phyloP scores from a whole-genome alignment of 2,113 vertebrate species.

The Petrocephalus microphthalmus region DNA sequence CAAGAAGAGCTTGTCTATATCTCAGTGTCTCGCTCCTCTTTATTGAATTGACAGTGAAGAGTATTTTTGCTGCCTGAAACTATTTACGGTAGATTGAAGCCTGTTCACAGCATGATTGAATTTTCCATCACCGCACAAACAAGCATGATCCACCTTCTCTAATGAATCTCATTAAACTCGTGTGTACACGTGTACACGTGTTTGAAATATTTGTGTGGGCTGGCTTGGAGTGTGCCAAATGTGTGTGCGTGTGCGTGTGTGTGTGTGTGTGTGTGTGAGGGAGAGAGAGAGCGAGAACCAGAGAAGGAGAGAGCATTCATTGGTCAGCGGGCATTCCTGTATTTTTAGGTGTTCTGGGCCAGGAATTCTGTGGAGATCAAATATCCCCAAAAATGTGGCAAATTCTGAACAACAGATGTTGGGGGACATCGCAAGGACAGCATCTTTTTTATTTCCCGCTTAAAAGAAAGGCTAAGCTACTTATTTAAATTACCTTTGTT shows the following conservation, averaged over 20 bases:
- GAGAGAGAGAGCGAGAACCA: neutral
- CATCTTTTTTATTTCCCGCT: neutral
- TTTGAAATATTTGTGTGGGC: neutral
- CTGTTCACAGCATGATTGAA: neutral
- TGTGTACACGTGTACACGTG: neutral
- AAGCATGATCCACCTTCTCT: neutral
- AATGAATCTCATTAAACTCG: slow-evolving; percentile 7
- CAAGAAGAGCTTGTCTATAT: neutral
- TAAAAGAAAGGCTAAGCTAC: neutral
- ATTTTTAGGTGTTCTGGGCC: neutral
- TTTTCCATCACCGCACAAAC: neutral
- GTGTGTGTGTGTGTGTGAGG: neutral
- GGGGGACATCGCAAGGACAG: neutral
- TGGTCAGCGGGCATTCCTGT: neutral
- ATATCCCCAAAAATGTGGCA: neutral
- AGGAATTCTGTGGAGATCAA: neutral
- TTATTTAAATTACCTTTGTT: neutral
- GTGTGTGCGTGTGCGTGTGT: slow-evolving; percentile 12
- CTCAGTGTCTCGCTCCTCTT: neutral
- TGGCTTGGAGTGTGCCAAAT: neutral
- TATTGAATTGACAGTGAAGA: neutral
- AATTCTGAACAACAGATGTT: neutral
- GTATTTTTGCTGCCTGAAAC: neutral
- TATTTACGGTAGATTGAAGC: neutral
- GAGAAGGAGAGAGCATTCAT: neutral